These are phyloP conservation scores for Coremacera marginata DNA, from an alignment of 2,888 invertebrate genomes.

Conservation along the genomic window DNA sequence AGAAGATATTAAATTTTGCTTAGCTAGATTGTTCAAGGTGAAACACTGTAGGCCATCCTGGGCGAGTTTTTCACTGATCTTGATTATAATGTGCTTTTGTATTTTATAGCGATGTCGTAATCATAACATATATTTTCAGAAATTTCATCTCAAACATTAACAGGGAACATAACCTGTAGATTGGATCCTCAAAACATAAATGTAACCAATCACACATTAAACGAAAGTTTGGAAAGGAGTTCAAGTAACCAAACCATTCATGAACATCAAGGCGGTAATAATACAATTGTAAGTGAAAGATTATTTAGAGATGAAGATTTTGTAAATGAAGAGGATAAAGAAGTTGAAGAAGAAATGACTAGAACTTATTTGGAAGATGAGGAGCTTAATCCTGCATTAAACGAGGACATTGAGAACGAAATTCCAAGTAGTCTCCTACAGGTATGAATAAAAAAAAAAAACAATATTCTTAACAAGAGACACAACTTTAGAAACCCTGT, in stretches of 20 bases:
- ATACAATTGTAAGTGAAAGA: constrained; percentile 8
- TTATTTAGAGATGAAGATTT: constrained; percentile 40
- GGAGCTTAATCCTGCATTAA: constrained; percentile 35
- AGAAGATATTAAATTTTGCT: too few species aligned
- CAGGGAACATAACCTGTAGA: not conserved
- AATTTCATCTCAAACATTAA: constrained; percentile 15
- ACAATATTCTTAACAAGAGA: too few species aligned
- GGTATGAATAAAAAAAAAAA: constrained; percentile 7
- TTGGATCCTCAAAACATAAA: constrained; percentile 29
- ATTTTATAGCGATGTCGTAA: too few species aligned
- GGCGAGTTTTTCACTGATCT: too few species aligned
- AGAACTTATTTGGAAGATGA: constrained; percentile 35
- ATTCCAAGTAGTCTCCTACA: constrained; percentile 10
- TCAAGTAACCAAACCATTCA: not conserved
- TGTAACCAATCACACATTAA: constrained; percentile 18
- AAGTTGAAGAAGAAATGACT: constrained; percentile 43
- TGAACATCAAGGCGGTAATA: not conserved
- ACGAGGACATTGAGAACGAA: constrained; percentile 46
- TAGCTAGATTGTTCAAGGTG: too few species aligned
- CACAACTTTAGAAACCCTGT: too few species aligned
- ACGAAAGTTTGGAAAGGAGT: constrained; percentile 20
- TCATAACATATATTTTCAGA: constrained; percentile 13
- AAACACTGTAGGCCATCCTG: too few species aligned
- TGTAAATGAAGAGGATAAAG: constrained; percentile 46
- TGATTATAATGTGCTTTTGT: too few species aligned